phyloP scores from a whole-genome alignment of 1,140 invertebrate species.

The Brachionus angularis region DNA sequence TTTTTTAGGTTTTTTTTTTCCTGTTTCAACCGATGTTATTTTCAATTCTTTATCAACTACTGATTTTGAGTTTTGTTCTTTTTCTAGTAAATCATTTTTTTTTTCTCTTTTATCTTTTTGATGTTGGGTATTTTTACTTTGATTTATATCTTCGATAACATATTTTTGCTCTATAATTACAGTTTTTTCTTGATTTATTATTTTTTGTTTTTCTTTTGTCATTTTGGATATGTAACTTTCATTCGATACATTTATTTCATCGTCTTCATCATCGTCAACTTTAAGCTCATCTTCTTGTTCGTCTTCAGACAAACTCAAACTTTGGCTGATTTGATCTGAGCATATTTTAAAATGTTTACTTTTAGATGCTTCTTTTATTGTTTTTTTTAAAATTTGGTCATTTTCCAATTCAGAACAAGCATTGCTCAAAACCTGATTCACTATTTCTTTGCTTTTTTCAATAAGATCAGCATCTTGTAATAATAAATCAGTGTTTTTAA shows the following conservation, averaged over 20 bases:
- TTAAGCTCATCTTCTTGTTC: neutral
- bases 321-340: neutral
- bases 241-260: slow-evolving; percentile 17
- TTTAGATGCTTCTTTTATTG: slow-evolving; percentile 17
- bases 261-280: too few relatives aligned
- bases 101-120: neutral
- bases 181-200: slow-evolving; percentile 13
- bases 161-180: slow-evolving; percentile 24
- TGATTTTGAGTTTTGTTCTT: neutral
- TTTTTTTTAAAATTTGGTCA: too few relatives aligned
- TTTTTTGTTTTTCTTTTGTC: slow-evolving; percentile 11
- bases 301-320: neutral
- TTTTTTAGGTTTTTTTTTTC: slow-evolving; percentile 2
- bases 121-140: neutral
- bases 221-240: slow-evolving; percentile 3
- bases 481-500: too few relatives aligned
- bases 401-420: too few relatives aligned
- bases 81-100: neutral
- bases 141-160: neutral
- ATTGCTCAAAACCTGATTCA: too few relatives aligned
- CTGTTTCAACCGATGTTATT: neutral
- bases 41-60: neutral
- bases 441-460: neutral
- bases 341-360: slow-evolving; percentile 16
- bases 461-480: neutral